phyloP scores from a whole-genome alignment of 2,797 vertebrate genomes.

The Cryptoprocta ferox region DNA sequence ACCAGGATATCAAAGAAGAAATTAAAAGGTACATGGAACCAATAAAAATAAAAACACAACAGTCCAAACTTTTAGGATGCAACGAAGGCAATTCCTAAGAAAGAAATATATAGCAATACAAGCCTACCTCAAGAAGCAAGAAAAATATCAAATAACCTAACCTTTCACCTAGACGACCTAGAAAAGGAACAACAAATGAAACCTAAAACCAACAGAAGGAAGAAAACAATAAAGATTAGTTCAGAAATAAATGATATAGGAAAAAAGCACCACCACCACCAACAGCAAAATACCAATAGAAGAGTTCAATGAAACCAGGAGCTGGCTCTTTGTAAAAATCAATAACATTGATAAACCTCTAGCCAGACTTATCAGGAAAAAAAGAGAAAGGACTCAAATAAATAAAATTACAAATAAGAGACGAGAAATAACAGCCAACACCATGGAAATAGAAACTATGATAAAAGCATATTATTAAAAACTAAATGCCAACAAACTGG shows the following conservation, averaged over 20 bases:
- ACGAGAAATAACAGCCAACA: background rate
- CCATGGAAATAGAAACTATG: background rate
- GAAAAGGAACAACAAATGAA: background rate
- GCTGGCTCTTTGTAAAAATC: background rate
- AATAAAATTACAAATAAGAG: background rate
- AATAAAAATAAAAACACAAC: background rate
- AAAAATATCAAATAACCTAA: background rate
- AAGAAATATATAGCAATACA: background rate
- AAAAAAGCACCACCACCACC: background rate
- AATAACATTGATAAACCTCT: background rate
- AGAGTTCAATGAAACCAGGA: background rate
- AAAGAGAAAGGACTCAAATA: background rate
- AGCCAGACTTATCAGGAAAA: background rate
- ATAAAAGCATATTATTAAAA: background rate
- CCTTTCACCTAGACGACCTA: background rate
- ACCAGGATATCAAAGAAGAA: background rate
- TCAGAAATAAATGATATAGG: background rate
- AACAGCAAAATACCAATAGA: background rate
- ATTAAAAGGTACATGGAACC: background rate
- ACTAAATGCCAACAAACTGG: background rate
- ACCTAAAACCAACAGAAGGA: background rate
- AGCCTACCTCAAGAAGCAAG: background rate
- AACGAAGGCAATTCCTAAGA: background rate
- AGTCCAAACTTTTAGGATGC: background rate
- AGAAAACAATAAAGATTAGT: background rate